Evolutionary conservation across 1,140 invertebrate species (phyloP).

Genomic region (Drosophila subobscura): DNA sequence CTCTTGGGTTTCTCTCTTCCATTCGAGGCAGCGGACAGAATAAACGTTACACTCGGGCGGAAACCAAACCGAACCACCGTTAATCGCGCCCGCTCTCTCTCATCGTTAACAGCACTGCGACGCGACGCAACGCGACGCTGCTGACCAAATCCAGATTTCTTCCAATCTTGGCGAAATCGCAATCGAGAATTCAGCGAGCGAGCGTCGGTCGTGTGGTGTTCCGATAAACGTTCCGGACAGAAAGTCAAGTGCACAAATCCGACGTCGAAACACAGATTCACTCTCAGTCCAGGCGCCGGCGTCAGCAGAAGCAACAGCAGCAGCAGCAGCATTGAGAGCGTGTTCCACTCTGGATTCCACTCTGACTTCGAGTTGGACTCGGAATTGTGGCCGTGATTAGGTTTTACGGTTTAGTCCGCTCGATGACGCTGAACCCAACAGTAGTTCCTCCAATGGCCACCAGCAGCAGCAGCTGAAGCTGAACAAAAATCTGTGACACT

Average conservation of each 20-base stretch:
- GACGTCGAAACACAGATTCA: constrained; percentile 39
- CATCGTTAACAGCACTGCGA: no score
- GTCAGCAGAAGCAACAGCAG: constrained; percentile 22
- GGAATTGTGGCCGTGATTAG: constrained; percentile 73
- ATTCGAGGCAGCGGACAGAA: not conserved
- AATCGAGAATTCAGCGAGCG: constrained; percentile 40
- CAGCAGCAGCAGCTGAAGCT: constrained; percentile 44
- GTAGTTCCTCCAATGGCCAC: constrained; percentile 44
- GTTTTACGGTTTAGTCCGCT: constrained; percentile 82
- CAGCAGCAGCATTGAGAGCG: not conserved
- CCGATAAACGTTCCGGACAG: constrained; percentile 32
- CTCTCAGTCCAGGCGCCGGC: constrained; percentile 62
- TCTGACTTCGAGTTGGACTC: no score
- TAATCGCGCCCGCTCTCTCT: no score
- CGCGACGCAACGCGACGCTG: no score
- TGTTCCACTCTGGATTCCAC: constrained; percentile 40
- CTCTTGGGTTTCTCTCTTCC: constrained; percentile 1
- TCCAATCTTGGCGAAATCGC: constrained; percentile 69
- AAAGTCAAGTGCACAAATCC: constrained; percentile 38
- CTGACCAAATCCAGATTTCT: no score
- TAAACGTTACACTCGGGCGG: no score
- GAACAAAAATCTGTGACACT: constrained; percentile 49
- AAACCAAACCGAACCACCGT: no score
- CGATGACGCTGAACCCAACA: constrained; percentile 79
- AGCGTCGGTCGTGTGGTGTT: constrained; percentile 6